phyloP scores from a whole-genome alignment of 2,113 vertebrate species.

The Lycaon pictus region DNA sequence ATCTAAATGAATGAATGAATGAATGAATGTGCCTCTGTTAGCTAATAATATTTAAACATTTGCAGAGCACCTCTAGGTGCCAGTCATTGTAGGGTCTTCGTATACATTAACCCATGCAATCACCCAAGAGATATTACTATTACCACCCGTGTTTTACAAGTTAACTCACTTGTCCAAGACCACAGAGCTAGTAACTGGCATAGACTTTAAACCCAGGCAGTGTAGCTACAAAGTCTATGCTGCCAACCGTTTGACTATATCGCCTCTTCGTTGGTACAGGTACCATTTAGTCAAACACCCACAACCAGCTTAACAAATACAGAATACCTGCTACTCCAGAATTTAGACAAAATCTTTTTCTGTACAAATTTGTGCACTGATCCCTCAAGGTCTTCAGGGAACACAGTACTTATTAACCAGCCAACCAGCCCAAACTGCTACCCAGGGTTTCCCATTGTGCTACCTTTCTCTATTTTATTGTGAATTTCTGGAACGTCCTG shows the following conservation, averaged over 20 bases:
- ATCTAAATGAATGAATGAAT: no score
- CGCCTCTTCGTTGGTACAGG: background rate
- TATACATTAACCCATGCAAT: background rate
- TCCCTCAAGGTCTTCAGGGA: background rate
- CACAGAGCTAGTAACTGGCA: background rate
- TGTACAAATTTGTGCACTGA: background rate
- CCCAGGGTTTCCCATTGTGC: background rate
- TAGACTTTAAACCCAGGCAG: background rate
- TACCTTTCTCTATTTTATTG: background rate
- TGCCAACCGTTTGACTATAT: background rate
- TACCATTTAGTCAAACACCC: conserved; percentile 16
- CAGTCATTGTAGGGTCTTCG: background rate
- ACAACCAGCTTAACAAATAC: background rate
- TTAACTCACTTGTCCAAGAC: background rate
- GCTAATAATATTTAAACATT: background rate
- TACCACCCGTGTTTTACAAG: background rate
- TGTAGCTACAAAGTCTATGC: background rate
- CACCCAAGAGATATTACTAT: background rate
- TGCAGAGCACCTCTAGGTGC: background rate
- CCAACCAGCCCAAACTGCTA: background rate
- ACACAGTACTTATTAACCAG: background rate
- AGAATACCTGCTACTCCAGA: background rate
- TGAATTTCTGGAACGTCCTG: background rate
- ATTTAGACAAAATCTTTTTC: background rate
- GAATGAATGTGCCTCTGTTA: background rate